Evolutionary conservation across 2,113 vertebrate species (phyloP).

Genomic region (Protobothrops flavoviridis): DNA sequence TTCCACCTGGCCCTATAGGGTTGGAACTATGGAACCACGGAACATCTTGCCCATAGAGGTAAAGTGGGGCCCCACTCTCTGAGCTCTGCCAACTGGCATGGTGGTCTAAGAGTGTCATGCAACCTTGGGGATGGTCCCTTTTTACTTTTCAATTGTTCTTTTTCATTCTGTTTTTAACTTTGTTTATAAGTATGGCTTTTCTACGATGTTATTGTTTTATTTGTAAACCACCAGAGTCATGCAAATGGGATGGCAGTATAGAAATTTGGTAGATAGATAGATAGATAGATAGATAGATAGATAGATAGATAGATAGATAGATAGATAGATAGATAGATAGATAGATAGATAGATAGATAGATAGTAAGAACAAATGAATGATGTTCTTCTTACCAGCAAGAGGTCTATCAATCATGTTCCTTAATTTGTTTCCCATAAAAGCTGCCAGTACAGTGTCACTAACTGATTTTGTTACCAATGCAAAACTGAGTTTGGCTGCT

Average conservation of each 20-base stretch:
- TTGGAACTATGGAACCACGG: not conserved
- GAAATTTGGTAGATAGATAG: not conserved
- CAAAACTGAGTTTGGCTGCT: not conserved
- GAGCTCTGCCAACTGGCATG: not conserved
- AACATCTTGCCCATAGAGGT: no score
- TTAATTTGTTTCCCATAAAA: not conserved
- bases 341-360: no score
- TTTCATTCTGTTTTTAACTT: not conserved
- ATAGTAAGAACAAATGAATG: not conserved
- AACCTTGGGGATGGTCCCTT: not conserved
- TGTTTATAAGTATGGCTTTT: not conserved
- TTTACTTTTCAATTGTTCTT: not conserved
- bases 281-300: no score
- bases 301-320: no score
- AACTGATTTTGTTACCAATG: not conserved
- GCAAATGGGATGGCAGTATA: not conserved
- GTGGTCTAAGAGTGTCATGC: no score
- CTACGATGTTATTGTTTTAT: not conserved
- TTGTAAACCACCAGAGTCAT: not conserved
- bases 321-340: no score
- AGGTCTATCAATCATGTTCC: not conserved
- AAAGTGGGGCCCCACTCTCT: no score
- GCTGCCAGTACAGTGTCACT: not conserved
- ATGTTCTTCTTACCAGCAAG: not conserved
- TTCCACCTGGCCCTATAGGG: not conserved